Evolutionary conservation across 2,888 invertebrate genomes (phyloP), one percentile per base, ranked within the genome.

Genomic region (Nemotelus nigrinus): DNA sequence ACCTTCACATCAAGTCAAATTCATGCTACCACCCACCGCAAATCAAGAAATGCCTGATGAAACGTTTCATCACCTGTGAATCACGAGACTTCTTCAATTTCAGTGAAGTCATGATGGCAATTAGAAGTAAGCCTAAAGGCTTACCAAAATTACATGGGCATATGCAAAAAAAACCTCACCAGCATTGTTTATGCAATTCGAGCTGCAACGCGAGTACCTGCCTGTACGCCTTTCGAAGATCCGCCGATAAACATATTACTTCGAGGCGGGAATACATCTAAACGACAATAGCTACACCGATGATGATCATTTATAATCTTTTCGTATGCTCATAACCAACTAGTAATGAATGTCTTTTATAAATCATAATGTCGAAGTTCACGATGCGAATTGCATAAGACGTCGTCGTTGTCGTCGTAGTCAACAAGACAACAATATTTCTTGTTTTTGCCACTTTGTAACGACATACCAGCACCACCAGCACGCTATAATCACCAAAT

Each of bases 311-410:
- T 47, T 45, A 65, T 65, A 8, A 47, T 43, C 10, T 65, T 65
- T 65, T 47, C 39, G 45, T n/a, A 41, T 45, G n/a, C 65, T 39
- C 65, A n/a, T 44, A 44, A 47, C 65, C 45, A 45, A 47, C 25
- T 45, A 2, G 65, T 65, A 65, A 65, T 65, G 65, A n/a, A 50
- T 5, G 50, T 25, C 7, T 65, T 74, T 74, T 74, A 74, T 74
- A 74, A 74, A 41, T 55, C n/a, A 60, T 74, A 74, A 74, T 74
- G 72, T 74, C 72, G 72, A 74, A 74, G 72, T 74, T 74, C 72
- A 60, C 41, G 25, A 10, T 45, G 48, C 39, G 6, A 3, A 41
- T 74, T 74, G 60, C 72, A 74, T 74, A 74, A 74, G 45, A 58
- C 47, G 48, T 3, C n/a, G 58, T 25, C 25, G 25, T 25, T 25